These are phyloP conservation scores for Venustoraphidia nigricollis DNA, from an alignment of 2,888 invertebrate genomes.

Conservation along the genomic window DNA sequence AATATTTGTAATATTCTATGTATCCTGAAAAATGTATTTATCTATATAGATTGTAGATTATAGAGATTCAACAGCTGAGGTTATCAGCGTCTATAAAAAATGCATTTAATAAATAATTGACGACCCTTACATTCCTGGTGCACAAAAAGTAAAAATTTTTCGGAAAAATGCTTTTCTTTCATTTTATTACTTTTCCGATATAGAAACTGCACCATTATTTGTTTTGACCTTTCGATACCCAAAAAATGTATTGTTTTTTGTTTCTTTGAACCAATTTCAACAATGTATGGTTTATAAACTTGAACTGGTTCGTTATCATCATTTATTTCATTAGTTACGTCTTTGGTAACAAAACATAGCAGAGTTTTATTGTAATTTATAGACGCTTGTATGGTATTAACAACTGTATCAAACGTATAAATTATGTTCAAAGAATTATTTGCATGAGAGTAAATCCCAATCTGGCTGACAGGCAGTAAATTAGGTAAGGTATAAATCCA, in stretches of 20 bases:
- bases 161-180: slow-evolving; percentile 27
- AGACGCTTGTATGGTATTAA: slow-evolving; percentile 66
- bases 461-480: slow-evolving; percentile 21
- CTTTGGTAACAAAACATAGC: slow-evolving; percentile 52
- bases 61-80: no score
- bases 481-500: slow-evolving; percentile 32
- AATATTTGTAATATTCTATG: not conserved
- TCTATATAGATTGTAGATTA: no score
- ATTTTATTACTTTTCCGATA: slow-evolving; percentile 36
- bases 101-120: not conserved
- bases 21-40: not conserved
- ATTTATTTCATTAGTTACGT: slow-evolving; percentile 20
- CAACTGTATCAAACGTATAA: slow-evolving; percentile 41
- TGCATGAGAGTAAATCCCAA: slow-evolving; percentile 46
- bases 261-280: slow-evolving; percentile 37
- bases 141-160: slow-evolving; percentile 56
- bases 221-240: slow-evolving; percentile 44
- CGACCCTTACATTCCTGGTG: slow-evolving; percentile 59
- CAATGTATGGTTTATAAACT: slow-evolving; percentile 46
- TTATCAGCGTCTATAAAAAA: no score
- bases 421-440: slow-evolving; percentile 42
- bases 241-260: slow-evolving; percentile 23
- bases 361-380: slow-evolving; percentile 52
- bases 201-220: slow-evolving; percentile 67
- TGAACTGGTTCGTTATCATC: slow-evolving; percentile 11